Evolutionary conservation across 2,797 vertebrate genomes (phyloP).

Genomic region (Eulemur albifrons): DNA sequence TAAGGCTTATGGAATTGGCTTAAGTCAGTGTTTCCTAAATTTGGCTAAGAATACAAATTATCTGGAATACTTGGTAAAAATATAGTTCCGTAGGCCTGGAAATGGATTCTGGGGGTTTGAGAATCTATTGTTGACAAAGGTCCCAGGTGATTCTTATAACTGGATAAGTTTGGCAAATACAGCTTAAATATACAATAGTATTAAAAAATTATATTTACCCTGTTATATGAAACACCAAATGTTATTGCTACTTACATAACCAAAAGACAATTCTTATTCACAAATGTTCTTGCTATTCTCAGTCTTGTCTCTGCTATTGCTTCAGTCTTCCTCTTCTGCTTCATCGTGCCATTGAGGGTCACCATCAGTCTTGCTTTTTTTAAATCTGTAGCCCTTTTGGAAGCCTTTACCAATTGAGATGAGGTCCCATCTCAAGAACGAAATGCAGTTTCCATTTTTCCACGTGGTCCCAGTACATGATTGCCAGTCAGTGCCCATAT

Average conservation of each 20-base stretch:
- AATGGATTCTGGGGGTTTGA: neutral
- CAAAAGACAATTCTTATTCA: neutral
- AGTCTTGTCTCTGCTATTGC: neutral
- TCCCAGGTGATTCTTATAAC: neutral
- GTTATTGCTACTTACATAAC: neutral
- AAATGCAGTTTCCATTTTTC: neutral
- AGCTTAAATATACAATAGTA: neutral
- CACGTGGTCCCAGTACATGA: neutral
- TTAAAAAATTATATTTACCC: conserved; percentile 1
- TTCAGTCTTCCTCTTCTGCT: neutral
- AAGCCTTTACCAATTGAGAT: neutral
- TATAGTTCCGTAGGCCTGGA: neutral
- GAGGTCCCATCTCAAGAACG: neutral
- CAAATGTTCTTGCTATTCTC: neutral
- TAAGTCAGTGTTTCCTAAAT: neutral
- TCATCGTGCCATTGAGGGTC: neutral
- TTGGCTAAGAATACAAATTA: conserved; percentile 26
- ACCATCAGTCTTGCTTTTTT: neutral
- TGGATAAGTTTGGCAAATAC: neutral
- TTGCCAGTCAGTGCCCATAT: neutral
- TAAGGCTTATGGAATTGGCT: neutral
- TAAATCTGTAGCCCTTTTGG: neutral
- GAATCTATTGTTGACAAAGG: conserved; percentile 2
- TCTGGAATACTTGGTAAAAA: neutral
- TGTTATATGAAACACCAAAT: neutral